Evolutionary conservation across 2,888 invertebrate species (phyloP).

Genomic region (Rotaria magnacalcarata): DNA sequence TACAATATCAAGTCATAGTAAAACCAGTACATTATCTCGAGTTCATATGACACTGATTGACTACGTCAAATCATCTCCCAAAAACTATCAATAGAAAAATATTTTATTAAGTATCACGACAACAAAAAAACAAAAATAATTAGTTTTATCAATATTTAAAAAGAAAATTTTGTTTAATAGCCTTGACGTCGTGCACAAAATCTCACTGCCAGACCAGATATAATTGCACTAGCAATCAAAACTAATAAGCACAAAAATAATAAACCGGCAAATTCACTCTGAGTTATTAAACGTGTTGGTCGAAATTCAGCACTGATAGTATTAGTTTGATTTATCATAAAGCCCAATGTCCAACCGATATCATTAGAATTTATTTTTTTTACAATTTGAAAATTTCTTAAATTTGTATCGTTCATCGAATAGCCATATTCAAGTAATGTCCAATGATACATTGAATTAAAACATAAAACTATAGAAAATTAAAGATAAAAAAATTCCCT

Average conservation of each 20-base stretch:
- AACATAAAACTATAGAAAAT: not conserved
- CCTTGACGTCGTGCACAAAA: too few relatives aligned
- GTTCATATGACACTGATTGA: not conserved
- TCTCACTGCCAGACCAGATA: too few relatives aligned
- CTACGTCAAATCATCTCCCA: not conserved
- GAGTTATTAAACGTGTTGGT: not conserved
- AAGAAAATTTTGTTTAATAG: too few relatives aligned
- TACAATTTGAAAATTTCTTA: slow-evolving; percentile 27
- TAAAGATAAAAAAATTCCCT: too few relatives aligned
- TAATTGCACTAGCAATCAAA: not conserved
- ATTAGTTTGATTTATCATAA: slow-evolving; percentile 35
- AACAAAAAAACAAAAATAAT: too few relatives aligned
- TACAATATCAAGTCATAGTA: not conserved
- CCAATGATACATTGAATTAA: slow-evolving; percentile 24
- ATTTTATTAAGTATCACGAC: too few relatives aligned
- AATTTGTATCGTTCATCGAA: not conserved
- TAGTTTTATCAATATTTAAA: too few relatives aligned
- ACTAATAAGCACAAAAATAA: not conserved
- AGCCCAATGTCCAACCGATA: slow-evolving; percentile 19
- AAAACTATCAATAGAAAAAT: not conserved
- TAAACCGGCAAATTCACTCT: not conserved
- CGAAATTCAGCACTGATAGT: not conserved
- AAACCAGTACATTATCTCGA: not conserved
- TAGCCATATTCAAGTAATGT: slow-evolving; percentile 11
- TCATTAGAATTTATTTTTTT: not conserved